Percentiles rank a stretch among this genome's conserved stretches.
phyloP scores from a whole-genome alignment of 1,140 invertebrate genomes.

The Drosophila oshimai region DNA sequence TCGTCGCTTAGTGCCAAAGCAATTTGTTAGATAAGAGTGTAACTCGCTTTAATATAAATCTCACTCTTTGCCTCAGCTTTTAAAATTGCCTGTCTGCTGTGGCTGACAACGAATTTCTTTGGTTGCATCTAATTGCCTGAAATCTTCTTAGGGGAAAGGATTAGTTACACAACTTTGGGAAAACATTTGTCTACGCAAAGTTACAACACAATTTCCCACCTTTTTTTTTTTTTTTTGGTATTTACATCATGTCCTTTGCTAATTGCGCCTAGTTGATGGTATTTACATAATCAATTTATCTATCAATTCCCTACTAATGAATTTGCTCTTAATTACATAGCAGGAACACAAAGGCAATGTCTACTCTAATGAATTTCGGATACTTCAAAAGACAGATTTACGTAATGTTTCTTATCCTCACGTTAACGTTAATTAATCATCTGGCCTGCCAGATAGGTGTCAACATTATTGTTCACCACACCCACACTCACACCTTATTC shows the following conservation, averaged over 20 bases:
- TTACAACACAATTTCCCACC: background rate
- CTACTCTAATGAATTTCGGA: constrained; percentile 10
- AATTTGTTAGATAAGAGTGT: constrained; percentile 43
- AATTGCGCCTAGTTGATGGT: background rate
- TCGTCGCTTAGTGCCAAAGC: constrained; percentile 42
- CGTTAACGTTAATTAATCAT: constrained; percentile 57
- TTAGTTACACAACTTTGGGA: background rate
- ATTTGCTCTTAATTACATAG: constrained; percentile 13
- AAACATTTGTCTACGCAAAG: background rate
- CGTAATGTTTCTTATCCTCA: background rate
- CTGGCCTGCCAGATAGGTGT: constrained; percentile 26
- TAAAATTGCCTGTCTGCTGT: background rate
- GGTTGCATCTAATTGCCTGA: background rate
- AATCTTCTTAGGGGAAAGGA: background rate
- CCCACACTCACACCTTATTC: constrained; percentile 38
- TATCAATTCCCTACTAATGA: constrained; percentile 19
- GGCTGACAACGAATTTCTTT: background rate
- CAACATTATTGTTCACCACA: constrained; percentile 25
- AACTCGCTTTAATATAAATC: constrained; percentile 29
- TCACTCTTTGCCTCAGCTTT: background rate
- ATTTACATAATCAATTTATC: constrained; percentile 14
- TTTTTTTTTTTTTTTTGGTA: no score
- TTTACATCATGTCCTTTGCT: no score
- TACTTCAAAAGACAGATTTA: constrained; percentile 6
- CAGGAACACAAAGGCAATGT: background rate